Conservation (phyloP, 2,888 invertebrate species). For the Branchellion lobata region DNA sequence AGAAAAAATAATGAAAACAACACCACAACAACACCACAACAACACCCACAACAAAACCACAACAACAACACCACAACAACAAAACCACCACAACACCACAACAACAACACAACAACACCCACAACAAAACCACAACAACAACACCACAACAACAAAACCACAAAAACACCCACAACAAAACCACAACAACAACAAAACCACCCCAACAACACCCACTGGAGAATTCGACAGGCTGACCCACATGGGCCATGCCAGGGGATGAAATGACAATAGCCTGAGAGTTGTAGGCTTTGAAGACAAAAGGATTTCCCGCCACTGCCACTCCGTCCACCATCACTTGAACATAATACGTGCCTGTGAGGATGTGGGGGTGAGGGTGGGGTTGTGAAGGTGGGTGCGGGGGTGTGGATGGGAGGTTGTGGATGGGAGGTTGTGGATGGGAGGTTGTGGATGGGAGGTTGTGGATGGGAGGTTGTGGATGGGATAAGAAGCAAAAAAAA, state of each 20-base stretch:
- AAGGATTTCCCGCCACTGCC: constrained; percentile 84
- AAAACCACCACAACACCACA: no score
- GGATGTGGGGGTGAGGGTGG: background rate
- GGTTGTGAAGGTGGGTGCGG: background rate
- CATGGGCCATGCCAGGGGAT: constrained; percentile 80
- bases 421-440: no score
- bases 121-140: no score
- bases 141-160: background rate
- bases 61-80: no score
- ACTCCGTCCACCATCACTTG: constrained; percentile 63
- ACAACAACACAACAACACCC: no score
- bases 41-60: no score
- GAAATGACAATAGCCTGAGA: constrained; percentile 73
- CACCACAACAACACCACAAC: no score
- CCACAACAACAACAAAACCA: no score
- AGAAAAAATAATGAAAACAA: no score
- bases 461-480: background rate
- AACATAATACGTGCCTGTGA: constrained; percentile 66
- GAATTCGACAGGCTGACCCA: constrained; percentile 91
- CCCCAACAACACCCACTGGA: constrained; percentile 74
- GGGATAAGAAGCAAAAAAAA: background rate
- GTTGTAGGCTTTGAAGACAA: constrained; percentile 81
- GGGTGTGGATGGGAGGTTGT: background rate
- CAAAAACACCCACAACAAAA: no score
- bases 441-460: no score